Conservation (phyloP, 2,113 vertebrate genomes). For the Bolborhynchus lineola region DNA sequence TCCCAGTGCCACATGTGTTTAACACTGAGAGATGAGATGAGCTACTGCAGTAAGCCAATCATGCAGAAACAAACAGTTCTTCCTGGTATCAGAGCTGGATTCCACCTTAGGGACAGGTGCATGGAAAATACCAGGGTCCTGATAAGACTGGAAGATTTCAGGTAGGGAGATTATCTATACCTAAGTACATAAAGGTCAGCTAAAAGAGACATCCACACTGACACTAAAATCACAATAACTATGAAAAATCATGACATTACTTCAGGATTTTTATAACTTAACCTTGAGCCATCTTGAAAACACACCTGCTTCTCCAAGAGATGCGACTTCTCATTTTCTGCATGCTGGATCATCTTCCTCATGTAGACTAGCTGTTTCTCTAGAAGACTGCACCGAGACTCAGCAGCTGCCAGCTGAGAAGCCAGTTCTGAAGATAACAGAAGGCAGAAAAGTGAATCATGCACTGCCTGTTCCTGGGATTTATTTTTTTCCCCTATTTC, state of each 20-base stretch:
- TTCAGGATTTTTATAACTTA: not conserved
- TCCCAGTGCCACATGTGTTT: not conserved
- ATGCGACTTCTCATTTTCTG: conserved; percentile 80
- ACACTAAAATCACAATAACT: not conserved
- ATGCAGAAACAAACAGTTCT: not conserved
- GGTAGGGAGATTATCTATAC: not conserved
- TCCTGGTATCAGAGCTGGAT: not conserved
- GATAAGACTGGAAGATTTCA: not conserved
- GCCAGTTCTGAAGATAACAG: conserved; percentile 76
- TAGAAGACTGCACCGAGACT: conserved; percentile 85
- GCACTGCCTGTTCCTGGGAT: not conserved
- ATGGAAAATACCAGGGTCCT: not conserved
- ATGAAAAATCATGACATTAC: not conserved
- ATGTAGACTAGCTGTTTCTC: conserved; percentile 92
- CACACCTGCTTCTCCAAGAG: conserved; percentile 86
- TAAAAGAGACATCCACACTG: not conserved
- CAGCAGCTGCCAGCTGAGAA: conserved; percentile 84
- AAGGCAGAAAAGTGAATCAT: not conserved
- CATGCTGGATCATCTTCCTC: conserved; percentile 84
- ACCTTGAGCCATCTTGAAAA: not conserved
- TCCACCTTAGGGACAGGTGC: not conserved
- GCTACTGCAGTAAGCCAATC: not conserved
- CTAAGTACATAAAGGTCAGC: not conserved
- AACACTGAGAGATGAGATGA: not conserved
- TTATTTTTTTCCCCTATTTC: not conserved